Conservation (phyloP, 2,888 invertebrate species). For the Aspidiotus destructor region DNA sequence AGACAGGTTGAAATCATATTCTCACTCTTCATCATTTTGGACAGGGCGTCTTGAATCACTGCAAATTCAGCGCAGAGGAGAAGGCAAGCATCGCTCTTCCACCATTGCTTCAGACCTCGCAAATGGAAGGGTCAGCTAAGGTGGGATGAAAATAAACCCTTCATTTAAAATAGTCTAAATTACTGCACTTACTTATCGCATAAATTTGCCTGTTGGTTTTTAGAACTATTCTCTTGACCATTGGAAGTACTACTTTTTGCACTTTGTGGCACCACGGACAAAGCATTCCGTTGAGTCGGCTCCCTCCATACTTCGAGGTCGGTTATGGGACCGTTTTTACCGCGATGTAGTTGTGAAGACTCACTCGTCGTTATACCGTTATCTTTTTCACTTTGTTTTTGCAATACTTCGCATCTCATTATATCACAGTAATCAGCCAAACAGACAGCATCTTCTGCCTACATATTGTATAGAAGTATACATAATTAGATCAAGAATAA, state of each 20-base stretch:
- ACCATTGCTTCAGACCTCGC: too few species aligned
- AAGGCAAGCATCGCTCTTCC: too few species aligned
- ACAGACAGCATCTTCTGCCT: constrained; percentile 88
- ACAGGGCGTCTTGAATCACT: too few species aligned
- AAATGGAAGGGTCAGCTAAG: too few species aligned
- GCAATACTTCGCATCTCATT: constrained; percentile 83
- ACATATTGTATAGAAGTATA: constrained; percentile 20
- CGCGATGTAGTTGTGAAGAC: not conserved
- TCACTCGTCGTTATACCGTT: constrained; percentile 43
- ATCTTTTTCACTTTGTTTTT: constrained; percentile 41
- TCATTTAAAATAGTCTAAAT: not conserved
- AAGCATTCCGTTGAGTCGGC: constrained; percentile 44
- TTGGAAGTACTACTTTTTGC: not conserved
- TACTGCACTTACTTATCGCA: constrained; percentile 20
- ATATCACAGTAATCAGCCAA: constrained; percentile 91
- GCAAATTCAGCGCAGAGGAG: too few species aligned
- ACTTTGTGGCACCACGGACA: constrained; percentile 16
- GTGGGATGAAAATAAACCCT: not conserved
- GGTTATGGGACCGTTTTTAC: constrained; percentile 43
- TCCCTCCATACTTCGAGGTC: constrained; percentile 79
- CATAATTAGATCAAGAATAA: not conserved
- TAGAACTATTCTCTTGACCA: not conserved
- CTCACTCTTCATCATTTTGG: too few species aligned
- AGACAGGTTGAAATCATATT: too few species aligned
- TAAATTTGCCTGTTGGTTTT: constrained; percentile 13